Conservation (phyloP, 2,888 invertebrate genomes). For the Eristalinus aeneus region DNA sequence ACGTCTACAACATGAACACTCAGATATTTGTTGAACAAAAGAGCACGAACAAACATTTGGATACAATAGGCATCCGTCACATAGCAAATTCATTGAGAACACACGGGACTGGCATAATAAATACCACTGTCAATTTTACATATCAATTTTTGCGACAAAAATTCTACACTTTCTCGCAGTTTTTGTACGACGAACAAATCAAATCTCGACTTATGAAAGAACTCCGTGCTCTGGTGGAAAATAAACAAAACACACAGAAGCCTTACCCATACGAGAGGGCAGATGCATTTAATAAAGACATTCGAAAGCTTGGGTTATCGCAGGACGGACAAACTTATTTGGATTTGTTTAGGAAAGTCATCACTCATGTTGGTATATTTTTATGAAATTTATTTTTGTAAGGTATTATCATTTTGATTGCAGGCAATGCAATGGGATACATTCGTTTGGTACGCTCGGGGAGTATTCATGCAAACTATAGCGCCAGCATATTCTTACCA, state of each 20-base stretch:
- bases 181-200: constrained; percentile 98
- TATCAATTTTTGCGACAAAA: constrained; percentile 97
- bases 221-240: constrained; percentile 89
- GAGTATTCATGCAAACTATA: constrained; percentile 94
- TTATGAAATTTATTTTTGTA: not conserved
- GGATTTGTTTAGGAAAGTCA: constrained; percentile 94
- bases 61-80: constrained; percentile 96
- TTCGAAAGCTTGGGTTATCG: constrained; percentile 91
- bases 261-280: constrained; percentile 88
- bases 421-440: constrained; percentile 94
- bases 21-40: constrained; percentile 97
- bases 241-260: constrained; percentile 74
- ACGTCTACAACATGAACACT: constrained; percentile 96
- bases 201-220: constrained; percentile 96
- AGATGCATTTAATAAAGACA: constrained; percentile 95
- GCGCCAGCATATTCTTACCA: constrained; percentile 94
- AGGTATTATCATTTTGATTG: constrained; percentile 78
- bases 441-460: constrained; percentile 96
- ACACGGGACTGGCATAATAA: constrained; percentile 98
- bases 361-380: constrained; percentile 92
- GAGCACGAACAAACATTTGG: constrained; percentile 95
- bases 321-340: constrained; percentile 92
- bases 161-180: constrained; percentile 96
- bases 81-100: constrained; percentile 98
- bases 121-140: constrained; percentile 95